Conservation (phyloP, 2,888 invertebrate species). For the Lepidocyrtinus sp. region DNA sequence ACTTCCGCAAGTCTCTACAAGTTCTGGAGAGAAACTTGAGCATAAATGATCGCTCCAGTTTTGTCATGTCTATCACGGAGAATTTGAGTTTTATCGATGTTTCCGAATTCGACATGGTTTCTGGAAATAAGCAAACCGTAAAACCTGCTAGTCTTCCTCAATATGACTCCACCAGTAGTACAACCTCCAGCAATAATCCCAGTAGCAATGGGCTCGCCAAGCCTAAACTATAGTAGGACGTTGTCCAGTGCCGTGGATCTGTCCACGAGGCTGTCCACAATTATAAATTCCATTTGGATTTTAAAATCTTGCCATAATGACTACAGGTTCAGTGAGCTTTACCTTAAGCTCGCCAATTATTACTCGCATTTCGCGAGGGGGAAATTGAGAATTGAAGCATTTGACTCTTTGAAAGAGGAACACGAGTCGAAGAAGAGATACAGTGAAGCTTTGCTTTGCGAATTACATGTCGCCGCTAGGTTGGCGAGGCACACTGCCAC, state of each 20-base stretch:
- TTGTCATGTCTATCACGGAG: constrained; percentile 68
- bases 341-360: constrained; percentile 68
- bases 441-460: constrained; percentile 69
- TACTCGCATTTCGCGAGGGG: constrained; percentile 68
- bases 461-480: constrained; percentile 69
- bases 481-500: constrained; percentile 67
- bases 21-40: constrained; percentile 67
- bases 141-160: constrained; percentile 26
- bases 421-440: constrained; percentile 65
- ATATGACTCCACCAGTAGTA: constrained; percentile 20
- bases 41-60: constrained; percentile 69
- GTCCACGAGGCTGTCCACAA: constrained; percentile 64
- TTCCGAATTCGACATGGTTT: constrained; percentile 47
- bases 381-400: constrained; percentile 67
- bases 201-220: constrained; percentile 5
- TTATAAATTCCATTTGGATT: constrained; percentile 67
- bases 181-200: not conserved
- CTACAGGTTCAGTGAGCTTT: constrained; percentile 65
- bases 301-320: constrained; percentile 68
- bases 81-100: constrained; percentile 69
- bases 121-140: not conserved
- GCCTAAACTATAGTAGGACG: constrained; percentile 34
- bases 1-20: constrained; percentile 68
- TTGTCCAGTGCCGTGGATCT: constrained; percentile 60
- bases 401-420: constrained; percentile 66